phyloP scores from a whole-genome alignment of 1,140 invertebrate genomes.

The Oryctes rhinoceros region DNA sequence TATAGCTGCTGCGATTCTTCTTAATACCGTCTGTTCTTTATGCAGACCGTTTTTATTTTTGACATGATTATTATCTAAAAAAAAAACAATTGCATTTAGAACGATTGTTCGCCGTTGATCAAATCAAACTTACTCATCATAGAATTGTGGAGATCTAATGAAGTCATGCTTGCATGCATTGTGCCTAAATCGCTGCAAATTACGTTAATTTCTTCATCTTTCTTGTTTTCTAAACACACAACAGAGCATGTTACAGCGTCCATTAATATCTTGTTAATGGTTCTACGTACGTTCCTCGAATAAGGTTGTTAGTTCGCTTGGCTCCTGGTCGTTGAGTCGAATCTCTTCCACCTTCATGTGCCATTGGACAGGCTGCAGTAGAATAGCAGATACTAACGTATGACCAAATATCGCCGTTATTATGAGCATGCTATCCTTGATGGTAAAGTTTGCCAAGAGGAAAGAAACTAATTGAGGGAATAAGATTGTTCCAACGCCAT shows the following conservation, averaged over 20 bases:
- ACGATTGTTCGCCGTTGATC: background rate
- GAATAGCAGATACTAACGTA: background rate
- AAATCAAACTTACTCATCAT: background rate
- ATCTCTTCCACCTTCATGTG: constrained; percentile 20
- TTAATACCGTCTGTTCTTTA: background rate
- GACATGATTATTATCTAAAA: background rate
- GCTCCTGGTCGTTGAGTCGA: background rate
- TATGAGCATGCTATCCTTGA: constrained; percentile 18
- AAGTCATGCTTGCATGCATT: constrained; percentile 12
- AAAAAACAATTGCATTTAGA: background rate
- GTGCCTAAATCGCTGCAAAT: background rate
- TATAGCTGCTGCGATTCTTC: background rate
- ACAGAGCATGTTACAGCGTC: background rate
- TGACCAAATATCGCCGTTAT: background rate
- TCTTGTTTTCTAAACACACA: background rate
- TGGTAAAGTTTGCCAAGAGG: constrained; percentile 49
- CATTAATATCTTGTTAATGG: background rate
- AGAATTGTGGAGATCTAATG: background rate
- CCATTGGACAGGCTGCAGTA: constrained; percentile 38
- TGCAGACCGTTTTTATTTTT: background rate
- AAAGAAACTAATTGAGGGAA: constrained; percentile 61
- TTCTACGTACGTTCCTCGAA: constrained; percentile 18
- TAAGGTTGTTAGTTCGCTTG: constrained; percentile 12
- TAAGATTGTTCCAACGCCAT: constrained; percentile 63
- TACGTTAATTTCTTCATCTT: background rate